Evolutionary conservation across 2,888 invertebrate genomes (phyloP).

Genomic region (Ichneumoninae sp.): DNA sequence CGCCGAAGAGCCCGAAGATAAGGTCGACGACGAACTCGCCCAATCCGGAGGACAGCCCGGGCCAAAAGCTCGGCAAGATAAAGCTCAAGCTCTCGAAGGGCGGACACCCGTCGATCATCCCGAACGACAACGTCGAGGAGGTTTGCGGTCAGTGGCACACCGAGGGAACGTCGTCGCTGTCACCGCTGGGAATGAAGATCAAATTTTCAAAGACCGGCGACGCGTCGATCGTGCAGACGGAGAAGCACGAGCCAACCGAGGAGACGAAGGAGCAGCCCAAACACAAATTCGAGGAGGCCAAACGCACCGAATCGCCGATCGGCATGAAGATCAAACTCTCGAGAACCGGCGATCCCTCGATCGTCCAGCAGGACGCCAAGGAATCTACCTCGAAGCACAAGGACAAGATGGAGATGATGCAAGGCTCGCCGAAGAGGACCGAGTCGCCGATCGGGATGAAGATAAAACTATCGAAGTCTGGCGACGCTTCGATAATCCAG

Average conservation of each 20-base stretch:
- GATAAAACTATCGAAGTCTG: conserved; percentile 69
- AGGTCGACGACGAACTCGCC: conserved; percentile 82
- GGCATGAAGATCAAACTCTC: conserved; percentile 83
- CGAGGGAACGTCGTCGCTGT: conserved; percentile 76
- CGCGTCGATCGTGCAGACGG: conserved; percentile 74
- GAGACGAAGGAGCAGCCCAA: conserved; percentile 49
- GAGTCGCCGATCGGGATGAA: conserved; percentile 78
- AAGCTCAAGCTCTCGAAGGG: conserved; percentile 86
- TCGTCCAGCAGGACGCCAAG: conserved; percentile 66
- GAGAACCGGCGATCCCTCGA: conserved; percentile 80
- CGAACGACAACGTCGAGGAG: conserved; percentile 80
- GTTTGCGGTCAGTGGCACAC: conserved; percentile 78
- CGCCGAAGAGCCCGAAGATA: conserved; percentile 82
- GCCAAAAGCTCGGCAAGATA: conserved; percentile 85
- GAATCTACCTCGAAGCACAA: conserved; percentile 46
- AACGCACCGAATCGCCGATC: conserved; percentile 79
- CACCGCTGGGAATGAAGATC: conserved; percentile 81
- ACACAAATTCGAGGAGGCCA: conserved; percentile 68
- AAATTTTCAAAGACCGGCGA: conserved; percentile 79
- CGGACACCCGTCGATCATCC: conserved; percentile 82
- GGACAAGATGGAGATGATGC: conserved; percentile 60
- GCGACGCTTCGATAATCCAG: conserved; percentile 73
- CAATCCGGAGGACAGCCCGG: conserved; percentile 82
- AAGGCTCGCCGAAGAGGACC: conserved; percentile 75
- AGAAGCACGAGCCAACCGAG: conserved; percentile 62